Base-by-base conservation (phyloP, 2,113 vertebrate species). In the Mirounga angustirostris region DNA sequence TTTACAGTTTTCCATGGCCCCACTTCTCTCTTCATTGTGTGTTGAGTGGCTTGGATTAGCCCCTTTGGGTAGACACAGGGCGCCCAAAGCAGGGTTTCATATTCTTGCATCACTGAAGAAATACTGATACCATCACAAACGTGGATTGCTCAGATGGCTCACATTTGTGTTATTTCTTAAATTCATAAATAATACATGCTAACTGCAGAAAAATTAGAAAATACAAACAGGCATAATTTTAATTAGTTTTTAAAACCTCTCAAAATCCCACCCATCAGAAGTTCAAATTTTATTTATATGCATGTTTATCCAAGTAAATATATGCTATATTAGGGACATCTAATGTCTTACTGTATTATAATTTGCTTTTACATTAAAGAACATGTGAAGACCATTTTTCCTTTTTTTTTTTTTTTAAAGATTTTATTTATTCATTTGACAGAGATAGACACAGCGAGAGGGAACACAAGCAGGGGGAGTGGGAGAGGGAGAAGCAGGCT, bases 331-430 rank as follows among this genome's bases (percentile, higher is more conserved):
- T 71, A 90, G 54, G 58, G 28, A 59, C 30, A 92, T 61, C 30
- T 93, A 85, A 80, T 10, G 26, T 87, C 80, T 84, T 84, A 93
- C 22, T 84, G 21, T 40, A 88, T 18, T 90, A 2, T n/a, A 96
- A 87, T 84, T 94, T 98, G 89, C 69, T 69, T 93, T 95, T 90
- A 83, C 2, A 93, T 54, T 95, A 94, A 95, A 83, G 5, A 91
- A 73, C 30, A 71, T 65, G 46, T 87, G 43, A 95, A 94, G 22
- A 61, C 7, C 46, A 46, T 46, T 46, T 46, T 46, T 46, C 43
- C 7, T 46, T 46, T 46, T 46, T 46, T 46, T 46, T 46, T 46
- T 46, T 46, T 46, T 46, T 7, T 46, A 1, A 46, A 46, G 46
- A 46, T 46, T 46, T 46, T 46, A 46, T 46, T 46, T 46, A 46